Conservation (phyloP, 37 sponge, comb jelly and placozoan species). For the Lycopodina hypogea region DNA sequence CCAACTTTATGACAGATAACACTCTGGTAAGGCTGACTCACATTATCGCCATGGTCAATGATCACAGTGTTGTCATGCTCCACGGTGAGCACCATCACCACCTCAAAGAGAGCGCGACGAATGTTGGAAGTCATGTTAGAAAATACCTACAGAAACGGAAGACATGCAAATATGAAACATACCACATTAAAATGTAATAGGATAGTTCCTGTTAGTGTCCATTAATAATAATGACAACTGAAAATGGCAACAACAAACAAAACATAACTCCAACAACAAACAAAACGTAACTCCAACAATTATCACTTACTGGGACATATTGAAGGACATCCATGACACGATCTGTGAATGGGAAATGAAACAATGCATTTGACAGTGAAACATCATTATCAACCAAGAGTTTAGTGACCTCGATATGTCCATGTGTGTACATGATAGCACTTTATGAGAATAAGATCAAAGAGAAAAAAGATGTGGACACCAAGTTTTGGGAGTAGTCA, state of each 20-base stretch:
- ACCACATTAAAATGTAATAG: too few species aligned
- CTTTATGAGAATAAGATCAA: too few species aligned
- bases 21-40: too few species aligned
- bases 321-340: conserved; percentile 66
- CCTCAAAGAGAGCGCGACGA: conserved; percentile 46
- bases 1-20: too few species aligned
- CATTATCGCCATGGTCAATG: conserved; percentile 65
- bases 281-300: neutral
- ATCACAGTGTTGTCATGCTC: conserved; percentile 48
- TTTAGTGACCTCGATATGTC: too few species aligned
- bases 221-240: neutral
- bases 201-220: neutral
- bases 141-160: conserved; percentile 40
- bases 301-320: conserved; percentile 59
- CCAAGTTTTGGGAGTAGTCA: too few species aligned
- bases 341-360: conserved; percentile 28
- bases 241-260: neutral
- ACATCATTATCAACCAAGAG: too few species aligned
- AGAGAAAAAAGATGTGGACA: too few species aligned
- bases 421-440: too few species aligned
- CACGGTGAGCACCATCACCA: conserved; percentile 29
- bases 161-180: neutral
- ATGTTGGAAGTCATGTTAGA: conserved; percentile 68
- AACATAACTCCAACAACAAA: neutral
- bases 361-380: too few species aligned